A percentile compares a stretch with the other conserved stretches of the same genome.
phyloP scores from a whole-genome alignment of 2,113 vertebrate genomes.

The Psephotus haematonotus region DNA sequence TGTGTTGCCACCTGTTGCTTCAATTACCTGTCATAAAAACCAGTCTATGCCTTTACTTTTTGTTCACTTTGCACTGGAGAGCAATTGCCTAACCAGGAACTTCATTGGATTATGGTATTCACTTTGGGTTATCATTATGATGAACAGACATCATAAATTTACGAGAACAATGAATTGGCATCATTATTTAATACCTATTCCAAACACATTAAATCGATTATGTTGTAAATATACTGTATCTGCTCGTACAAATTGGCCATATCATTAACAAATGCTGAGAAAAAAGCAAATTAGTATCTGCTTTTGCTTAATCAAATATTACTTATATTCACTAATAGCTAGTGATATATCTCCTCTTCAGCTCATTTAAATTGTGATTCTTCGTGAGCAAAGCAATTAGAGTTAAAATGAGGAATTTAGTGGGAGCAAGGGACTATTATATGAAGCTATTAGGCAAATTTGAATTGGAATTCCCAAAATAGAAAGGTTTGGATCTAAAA shows the following conservation, averaged over 20 bases:
- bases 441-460: slow-evolving; percentile 31
- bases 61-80: background rate
- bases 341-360: background rate
- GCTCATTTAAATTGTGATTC: slow-evolving; percentile 37
- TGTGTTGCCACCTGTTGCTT: background rate
- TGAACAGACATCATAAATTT: background rate
- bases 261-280: slow-evolving; percentile 6
- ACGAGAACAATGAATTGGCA: background rate
- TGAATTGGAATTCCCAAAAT: slow-evolving; percentile 25
- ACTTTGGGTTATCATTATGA: background rate
- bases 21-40: background rate
- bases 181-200: background rate
- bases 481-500: slow-evolving; percentile 48
- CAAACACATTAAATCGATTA: background rate
- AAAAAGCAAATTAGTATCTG: background rate
- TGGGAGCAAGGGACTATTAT: slow-evolving; percentile 10
- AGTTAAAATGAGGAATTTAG: slow-evolving; percentile 34
- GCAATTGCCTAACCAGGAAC: background rate
- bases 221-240: background rate
- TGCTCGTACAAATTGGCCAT: background rate
- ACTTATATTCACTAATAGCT: background rate
- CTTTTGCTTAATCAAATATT: slow-evolving; percentile 37
- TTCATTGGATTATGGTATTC: background rate
- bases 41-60: background rate
- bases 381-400: slow-evolving; percentile 51